Conservation (phyloP, 2,113 vertebrate genomes). For the Apodemus speciosus region DNA sequence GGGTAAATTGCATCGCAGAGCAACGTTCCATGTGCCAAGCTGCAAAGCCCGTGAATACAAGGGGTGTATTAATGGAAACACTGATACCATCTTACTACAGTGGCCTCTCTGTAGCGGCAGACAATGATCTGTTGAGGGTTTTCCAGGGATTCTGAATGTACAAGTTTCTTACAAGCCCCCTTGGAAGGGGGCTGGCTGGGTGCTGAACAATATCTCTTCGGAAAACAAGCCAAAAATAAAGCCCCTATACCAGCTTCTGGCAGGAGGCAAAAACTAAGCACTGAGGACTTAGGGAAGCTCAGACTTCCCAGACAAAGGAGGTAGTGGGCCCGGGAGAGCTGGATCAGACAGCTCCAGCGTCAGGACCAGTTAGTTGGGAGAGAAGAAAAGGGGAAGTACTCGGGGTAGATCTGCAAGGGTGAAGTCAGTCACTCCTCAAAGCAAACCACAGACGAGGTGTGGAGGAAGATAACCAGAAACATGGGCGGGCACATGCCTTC, state of each 20-base stretch:
- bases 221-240: slow-evolving; percentile 47
- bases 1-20: slow-evolving; percentile 42
- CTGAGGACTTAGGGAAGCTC: slow-evolving; percentile 52
- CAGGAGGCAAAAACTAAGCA: slow-evolving; percentile 14
- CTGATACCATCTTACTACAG: slow-evolving; percentile 78
- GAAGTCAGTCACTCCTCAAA: neutral
- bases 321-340: neutral
- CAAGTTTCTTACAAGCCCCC: slow-evolving; percentile 65
- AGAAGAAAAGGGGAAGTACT: neutral
- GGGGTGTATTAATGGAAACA: slow-evolving; percentile 76
- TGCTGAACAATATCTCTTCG: slow-evolving; percentile 54
- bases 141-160: slow-evolving; percentile 75
- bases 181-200: slow-evolving; percentile 59
- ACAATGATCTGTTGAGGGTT: slow-evolving; percentile 76
- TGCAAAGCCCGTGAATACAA: slow-evolving; percentile 72
- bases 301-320: slow-evolving; percentile 65
- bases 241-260: slow-evolving; percentile 35
- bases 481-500: neutral
- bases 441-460: neutral
- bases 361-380: neutral
- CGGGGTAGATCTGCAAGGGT: neutral
- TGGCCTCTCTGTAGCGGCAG: slow-evolving; percentile 66
- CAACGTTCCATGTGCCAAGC: slow-evolving; percentile 56
- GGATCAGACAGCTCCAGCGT: neutral
- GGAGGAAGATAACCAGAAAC: neutral